These are phyloP conservation scores for Drosophila ogumai DNA, from an alignment of 1,140 invertebrate genomes.

Conservation along the genomic window DNA sequence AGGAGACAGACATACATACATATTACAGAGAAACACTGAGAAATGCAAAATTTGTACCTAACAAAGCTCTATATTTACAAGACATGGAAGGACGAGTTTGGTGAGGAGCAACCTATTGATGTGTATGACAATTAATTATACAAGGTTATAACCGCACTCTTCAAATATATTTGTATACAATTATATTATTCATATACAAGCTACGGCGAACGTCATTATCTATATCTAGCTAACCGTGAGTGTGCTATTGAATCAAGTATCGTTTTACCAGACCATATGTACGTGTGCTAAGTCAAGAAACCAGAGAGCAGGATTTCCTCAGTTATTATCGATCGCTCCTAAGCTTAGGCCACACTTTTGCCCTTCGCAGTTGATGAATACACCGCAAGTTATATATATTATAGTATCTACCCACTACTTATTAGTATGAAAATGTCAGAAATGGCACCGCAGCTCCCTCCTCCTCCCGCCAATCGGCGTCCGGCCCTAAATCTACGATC, in stretches of 20 bases:
- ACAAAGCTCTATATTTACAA: conserved; percentile 74
- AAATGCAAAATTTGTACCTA: conserved; percentile 74
- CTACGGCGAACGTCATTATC: conserved; percentile 48
- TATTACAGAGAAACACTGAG: conserved; percentile 16
- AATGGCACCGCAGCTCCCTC: conserved; percentile 12
- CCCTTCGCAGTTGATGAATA: conserved; percentile 35
- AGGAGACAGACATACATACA: conserved; percentile 6
- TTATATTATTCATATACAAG: conserved; percentile 61
- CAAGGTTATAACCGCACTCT: conserved; percentile 59
- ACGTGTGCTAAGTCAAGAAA: conserved; percentile 40
- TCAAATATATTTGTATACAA: conserved; percentile 73
- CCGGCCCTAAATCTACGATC: conserved; percentile 8
- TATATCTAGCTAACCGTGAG: conserved; percentile 46
- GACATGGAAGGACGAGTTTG: conserved; percentile 32
- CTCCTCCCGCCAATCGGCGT: not conserved
- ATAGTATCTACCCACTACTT: conserved; percentile 15
- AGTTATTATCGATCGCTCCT: conserved; percentile 39
- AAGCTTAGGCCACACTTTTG: conserved; percentile 27
- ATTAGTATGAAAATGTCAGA: conserved; percentile 30
- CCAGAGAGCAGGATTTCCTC: conserved; percentile 32
- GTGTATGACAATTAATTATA: conserved; percentile 83
- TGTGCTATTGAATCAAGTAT: conserved; percentile 50
- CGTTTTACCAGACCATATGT: conserved; percentile 80
- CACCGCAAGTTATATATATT: conserved; percentile 19
- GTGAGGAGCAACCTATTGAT: conserved; percentile 60